A percentile compares a stretch with the other conserved stretches of the same genome.
Conservation (phyloP, 2,113 vertebrate species). For the Ptychochromis oligacanthus region DNA sequence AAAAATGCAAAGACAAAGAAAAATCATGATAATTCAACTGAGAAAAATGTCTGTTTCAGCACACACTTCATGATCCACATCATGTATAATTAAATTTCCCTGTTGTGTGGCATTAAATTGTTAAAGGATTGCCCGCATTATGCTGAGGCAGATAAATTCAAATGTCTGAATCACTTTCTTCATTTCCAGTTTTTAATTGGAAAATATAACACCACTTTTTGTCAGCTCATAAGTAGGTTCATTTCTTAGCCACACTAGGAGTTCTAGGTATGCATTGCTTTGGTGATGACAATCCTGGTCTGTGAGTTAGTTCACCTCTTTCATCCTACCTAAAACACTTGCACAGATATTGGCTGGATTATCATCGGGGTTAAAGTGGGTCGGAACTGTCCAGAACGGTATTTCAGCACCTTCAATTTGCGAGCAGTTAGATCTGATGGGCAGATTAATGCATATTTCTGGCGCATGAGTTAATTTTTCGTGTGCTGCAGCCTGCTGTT, state of each 20-base stretch:
- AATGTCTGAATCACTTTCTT: constrained; percentile 50
- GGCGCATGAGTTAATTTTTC: too few relatives aligned
- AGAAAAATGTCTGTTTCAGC: constrained; percentile 65
- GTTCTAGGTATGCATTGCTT: background rate
- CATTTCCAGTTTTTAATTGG: constrained; percentile 31
- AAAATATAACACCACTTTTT: background rate
- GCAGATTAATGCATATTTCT: too few relatives aligned
- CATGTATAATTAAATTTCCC: constrained; percentile 66
- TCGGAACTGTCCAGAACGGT: too few relatives aligned
- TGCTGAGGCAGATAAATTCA: constrained; percentile 58
- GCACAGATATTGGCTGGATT: too few relatives aligned
- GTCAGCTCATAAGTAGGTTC: background rate
- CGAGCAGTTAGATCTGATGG: too few relatives aligned
- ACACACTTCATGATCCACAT: constrained; percentile 56
- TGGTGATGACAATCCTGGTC: background rate
- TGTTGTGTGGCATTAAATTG: constrained; percentile 58
- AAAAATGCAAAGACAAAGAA: constrained; percentile 43
- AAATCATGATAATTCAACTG: constrained; percentile 58
- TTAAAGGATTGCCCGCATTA: constrained; percentile 41
- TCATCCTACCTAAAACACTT: too few relatives aligned
- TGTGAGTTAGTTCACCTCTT: background rate
- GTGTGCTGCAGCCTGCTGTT: too few relatives aligned
- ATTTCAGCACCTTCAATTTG: too few relatives aligned
- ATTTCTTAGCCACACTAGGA: background rate
- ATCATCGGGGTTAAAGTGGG: too few relatives aligned